These are phyloP conservation scores for Chloropsis cyanopogon DNA, from an alignment of 2,113 vertebrate genomes.

Conservation along the genomic window DNA sequence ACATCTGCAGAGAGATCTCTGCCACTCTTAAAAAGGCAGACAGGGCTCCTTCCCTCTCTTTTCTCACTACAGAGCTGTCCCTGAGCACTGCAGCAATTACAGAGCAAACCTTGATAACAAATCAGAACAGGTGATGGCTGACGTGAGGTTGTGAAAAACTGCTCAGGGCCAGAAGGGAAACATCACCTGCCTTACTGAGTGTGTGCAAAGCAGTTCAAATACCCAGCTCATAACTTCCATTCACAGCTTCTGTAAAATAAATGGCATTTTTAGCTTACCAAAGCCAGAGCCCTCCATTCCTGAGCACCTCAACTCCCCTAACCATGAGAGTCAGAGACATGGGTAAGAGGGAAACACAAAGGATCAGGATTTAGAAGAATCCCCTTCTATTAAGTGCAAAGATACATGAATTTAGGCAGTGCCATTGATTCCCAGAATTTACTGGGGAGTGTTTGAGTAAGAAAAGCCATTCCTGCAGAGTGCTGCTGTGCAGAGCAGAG, in stretches of 20 bases:
- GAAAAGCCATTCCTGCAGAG: neutral
- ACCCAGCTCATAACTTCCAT: neutral
- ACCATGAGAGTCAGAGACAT: accelerated
- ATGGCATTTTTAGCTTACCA: neutral
- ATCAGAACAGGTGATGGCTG: neutral
- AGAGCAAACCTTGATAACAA: neutral
- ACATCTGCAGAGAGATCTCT: neutral
- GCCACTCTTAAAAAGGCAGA: neutral
- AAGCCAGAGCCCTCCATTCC: neutral
- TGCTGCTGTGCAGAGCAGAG: neutral
- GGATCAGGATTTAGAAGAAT: neutral
- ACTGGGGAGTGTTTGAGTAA: neutral
- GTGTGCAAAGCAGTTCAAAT: neutral
- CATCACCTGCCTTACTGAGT: neutral
- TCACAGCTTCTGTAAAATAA: neutral
- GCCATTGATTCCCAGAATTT: neutral
- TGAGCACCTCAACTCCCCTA: neutral
- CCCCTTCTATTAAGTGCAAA: neutral
- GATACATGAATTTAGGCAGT: neutral
- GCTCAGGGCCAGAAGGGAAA: neutral
- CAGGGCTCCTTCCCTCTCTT: neutral
- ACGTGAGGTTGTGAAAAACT: neutral
- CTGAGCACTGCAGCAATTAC: neutral
- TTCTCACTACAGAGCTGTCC: neutral
- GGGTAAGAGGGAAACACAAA: neutral